These are phyloP conservation scores for Drosophila ambigua DNA, from an alignment of 1,140 invertebrate genomes.

Conservation along the genomic window DNA sequence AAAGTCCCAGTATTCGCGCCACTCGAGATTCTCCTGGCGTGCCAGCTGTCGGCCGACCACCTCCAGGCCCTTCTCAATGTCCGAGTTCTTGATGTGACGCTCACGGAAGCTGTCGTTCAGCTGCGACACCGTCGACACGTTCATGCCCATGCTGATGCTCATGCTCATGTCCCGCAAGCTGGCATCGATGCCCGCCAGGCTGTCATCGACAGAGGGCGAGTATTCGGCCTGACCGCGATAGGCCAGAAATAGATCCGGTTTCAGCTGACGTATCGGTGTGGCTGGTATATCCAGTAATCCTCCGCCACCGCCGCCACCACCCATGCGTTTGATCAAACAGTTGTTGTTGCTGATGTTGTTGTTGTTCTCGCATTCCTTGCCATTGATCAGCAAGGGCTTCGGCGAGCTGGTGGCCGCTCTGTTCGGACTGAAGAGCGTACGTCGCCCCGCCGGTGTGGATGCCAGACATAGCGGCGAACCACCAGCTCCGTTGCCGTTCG, in stretches of 20 bases:
- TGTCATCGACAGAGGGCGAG: slow-evolving; percentile 3
- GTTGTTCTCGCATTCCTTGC: slow-evolving; percentile 46
- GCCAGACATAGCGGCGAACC: not conserved
- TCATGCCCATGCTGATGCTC: slow-evolving; percentile 5
- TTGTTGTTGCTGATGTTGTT: slow-evolving; percentile 31
- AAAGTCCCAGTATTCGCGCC: slow-evolving; percentile 97
- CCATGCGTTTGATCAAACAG: not conserved
- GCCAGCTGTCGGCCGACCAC: slow-evolving; percentile 91
- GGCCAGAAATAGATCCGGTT: slow-evolving; percentile 26
- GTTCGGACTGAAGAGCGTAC: slow-evolving; percentile 32
- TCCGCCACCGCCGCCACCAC: too few relatives aligned
- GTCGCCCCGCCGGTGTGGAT: slow-evolving; percentile 5
- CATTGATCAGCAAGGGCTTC: slow-evolving; percentile 23
- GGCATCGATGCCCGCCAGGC: not conserved
- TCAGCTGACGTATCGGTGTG: slow-evolving; percentile 41
- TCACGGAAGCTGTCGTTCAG: slow-evolving; percentile 67
- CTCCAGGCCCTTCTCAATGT: slow-evolving; percentile 94
- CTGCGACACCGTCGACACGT: slow-evolving; percentile 25
- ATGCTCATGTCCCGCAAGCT: not conserved
- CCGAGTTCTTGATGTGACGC: slow-evolving; percentile 87
- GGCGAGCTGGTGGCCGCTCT: not conserved
- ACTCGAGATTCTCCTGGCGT: slow-evolving; percentile 89
- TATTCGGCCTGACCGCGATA: slow-evolving; percentile 20
- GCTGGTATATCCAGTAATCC: slow-evolving; percentile 15
- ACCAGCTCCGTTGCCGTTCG: not conserved